phyloP scores from a whole-genome alignment of 2,113 vertebrate genomes.

The Sapajus apella region DNA sequence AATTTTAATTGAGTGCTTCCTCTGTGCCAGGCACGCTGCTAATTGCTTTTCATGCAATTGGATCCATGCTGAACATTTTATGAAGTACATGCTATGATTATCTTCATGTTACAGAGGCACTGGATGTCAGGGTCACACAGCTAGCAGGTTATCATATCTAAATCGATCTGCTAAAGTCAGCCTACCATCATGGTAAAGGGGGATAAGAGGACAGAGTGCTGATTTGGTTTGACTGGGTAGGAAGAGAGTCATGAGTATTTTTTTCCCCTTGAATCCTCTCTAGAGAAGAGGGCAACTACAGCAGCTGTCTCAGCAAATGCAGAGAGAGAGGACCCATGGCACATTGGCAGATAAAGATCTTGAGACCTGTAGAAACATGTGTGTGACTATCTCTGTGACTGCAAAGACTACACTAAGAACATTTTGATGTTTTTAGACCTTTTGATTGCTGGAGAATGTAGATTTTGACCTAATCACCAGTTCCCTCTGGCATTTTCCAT shows the following conservation, averaged over 20 bases:
- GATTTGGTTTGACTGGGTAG: not conserved
- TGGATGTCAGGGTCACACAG: not conserved
- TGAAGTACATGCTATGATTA: not conserved
- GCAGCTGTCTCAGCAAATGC: not conserved
- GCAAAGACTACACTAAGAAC: not conserved
- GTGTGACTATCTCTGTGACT: not conserved
- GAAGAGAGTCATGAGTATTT: not conserved
- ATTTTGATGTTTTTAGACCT: not conserved
- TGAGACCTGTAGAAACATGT: not conserved
- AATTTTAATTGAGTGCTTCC: conserved; percentile 11
- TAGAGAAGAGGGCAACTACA: not conserved
- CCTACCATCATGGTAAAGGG: not conserved
- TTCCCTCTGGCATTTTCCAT: not conserved
- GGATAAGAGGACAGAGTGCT: not conserved
- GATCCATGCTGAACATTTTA: not conserved
- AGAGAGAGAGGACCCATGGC: not conserved
- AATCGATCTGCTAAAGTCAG: not conserved
- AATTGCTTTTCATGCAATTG: not conserved
- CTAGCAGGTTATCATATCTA: not conserved
- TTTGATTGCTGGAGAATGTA: not conserved
- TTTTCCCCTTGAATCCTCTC: not conserved
- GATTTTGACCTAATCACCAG: not conserved
- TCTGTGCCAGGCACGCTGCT: not conserved
- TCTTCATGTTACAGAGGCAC: not conserved
- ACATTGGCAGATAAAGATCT: not conserved